Conservation (phyloP, 2,888 invertebrate genomes). For the Xestia rhomboidea region DNA sequence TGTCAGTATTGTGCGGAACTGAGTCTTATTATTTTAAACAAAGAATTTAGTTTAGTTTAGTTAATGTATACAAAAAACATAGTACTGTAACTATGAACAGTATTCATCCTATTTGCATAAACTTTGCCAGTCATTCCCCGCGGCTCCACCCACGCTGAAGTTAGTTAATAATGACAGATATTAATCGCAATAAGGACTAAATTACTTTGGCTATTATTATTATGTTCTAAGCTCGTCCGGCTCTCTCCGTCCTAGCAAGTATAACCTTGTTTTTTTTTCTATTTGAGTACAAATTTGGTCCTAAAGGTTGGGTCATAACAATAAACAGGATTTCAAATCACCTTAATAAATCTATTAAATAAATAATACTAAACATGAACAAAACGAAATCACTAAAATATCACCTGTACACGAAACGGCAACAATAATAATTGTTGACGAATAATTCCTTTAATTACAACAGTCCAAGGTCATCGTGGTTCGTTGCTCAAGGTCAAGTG, state of each 20-base stretch:
- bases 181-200: background rate
- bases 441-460: conserved; percentile 63
- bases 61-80: background rate
- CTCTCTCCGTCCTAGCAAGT: background rate
- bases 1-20: background rate
- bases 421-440: conserved; percentile 54
- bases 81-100: conserved; percentile 3
- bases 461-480: conserved; percentile 45
- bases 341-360: background rate
- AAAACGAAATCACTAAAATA: conserved; percentile 42
- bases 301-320: background rate
- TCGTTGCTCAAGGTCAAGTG: conserved; percentile 50
- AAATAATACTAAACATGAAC: conserved; percentile 27
- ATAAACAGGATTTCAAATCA: background rate
- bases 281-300: background rate
- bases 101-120: conserved; percentile 5
- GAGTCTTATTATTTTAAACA: conserved; percentile 11
- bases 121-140: background rate
- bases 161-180: background rate
- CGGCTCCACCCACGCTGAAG: background rate
- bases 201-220: background rate
- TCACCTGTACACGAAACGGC: conserved; percentile 52
- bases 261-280: background rate
- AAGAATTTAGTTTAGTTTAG: too few relatives aligned
- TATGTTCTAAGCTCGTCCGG: background rate